Evolutionary conservation across 2,113 vertebrate genomes (phyloP).

Genomic region (Neogobius melanostomus): DNA sequence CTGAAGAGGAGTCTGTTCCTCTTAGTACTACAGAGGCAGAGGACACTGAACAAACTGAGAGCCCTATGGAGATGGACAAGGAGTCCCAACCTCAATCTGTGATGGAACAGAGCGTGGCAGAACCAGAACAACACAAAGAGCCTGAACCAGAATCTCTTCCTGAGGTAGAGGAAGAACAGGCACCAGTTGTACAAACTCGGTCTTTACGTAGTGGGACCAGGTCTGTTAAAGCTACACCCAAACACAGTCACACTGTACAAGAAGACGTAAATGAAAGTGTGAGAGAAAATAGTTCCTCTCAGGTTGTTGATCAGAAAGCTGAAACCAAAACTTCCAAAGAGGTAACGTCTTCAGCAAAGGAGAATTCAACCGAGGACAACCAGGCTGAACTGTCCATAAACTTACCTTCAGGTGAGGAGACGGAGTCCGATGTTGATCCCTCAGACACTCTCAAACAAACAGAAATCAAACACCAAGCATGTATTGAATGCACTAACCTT

Average conservation of each 20-base stretch:
- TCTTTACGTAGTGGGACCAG: not conserved
- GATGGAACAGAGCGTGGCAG: not conserved
- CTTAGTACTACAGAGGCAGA: not conserved
- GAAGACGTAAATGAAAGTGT: not conserved
- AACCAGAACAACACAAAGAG: not conserved
- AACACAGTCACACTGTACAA: not conserved
- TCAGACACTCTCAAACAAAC: too few species aligned
- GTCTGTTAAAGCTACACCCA: not conserved
- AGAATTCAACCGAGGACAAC: not conserved
- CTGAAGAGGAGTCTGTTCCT: not conserved
- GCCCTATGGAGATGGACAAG: not conserved
- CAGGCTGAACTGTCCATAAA: not conserved
- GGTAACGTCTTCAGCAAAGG: not conserved
- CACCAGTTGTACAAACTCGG: not conserved
- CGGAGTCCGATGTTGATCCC: too few species aligned
- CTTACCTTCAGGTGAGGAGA: too few species aligned
- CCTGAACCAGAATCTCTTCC: not conserved
- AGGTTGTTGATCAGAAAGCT: not conserved
- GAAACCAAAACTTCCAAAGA: not conserved
- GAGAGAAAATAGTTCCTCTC: not conserved
- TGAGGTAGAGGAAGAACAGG: not conserved
- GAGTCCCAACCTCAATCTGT: not conserved
- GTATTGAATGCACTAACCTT: not conserved
- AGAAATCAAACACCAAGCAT: too few species aligned
- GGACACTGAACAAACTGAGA: not conserved